phyloP scores from a whole-genome alignment of 2,113 vertebrate species.

The Anguilla japonica region DNA sequence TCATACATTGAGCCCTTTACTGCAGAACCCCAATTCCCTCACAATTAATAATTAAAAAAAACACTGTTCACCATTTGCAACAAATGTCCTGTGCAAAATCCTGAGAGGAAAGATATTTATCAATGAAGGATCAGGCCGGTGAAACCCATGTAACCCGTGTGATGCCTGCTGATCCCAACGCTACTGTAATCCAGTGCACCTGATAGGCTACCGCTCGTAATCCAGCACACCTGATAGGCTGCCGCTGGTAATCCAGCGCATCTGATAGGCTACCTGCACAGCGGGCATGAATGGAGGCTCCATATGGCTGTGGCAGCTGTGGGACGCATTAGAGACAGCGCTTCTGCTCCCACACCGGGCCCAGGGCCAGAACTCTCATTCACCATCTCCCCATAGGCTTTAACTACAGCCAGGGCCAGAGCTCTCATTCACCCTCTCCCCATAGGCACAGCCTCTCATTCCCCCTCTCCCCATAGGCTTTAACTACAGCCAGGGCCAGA shows the following conservation, averaged over 20 bases:
- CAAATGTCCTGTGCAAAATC: background rate
- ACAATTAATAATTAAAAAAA: background rate
- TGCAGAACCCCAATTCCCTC: background rate
- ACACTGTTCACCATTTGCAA: background rate
- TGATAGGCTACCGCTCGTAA: conserved; percentile 45
- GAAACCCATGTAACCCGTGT: background rate
- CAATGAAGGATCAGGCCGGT: background rate
- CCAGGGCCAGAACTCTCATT: conserved; percentile 62
- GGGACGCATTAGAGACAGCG: conserved; percentile 33
- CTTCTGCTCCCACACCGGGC: conserved; percentile 41
- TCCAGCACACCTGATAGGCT: conserved; percentile 54
- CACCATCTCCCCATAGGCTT: conserved; percentile 62
- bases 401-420: conserved; percentile 50
- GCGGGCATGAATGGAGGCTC: conserved; percentile 43
- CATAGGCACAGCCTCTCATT: too few species aligned
- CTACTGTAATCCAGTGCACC: conserved; percentile 50
- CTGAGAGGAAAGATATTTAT: background rate
- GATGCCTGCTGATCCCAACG: conserved; percentile 25
- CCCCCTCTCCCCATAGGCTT: too few species aligned
- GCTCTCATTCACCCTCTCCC: too few species aligned
- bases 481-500: too few species aligned
- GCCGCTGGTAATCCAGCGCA: conserved; percentile 42
- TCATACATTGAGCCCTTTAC: too few species aligned
- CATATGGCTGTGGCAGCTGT: conserved; percentile 67
- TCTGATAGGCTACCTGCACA: conserved; percentile 51